Evolutionary conservation across 2,113 vertebrate genomes (phyloP), one percentile per base, ranked within the genome.

Genomic region (Menidia beryllina): DNA sequence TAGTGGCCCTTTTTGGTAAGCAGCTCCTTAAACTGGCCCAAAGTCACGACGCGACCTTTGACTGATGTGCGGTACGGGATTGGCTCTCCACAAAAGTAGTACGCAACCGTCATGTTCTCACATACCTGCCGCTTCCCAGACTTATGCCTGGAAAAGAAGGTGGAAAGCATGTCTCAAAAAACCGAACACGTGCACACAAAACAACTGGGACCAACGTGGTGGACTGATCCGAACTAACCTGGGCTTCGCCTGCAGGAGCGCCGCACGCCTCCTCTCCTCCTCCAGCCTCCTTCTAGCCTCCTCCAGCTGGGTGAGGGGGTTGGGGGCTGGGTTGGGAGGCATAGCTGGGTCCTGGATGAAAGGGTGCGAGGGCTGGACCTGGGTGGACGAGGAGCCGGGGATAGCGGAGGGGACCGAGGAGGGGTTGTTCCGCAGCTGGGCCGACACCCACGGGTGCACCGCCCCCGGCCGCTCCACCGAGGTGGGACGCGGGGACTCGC

Each of bases 11-110:
- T 98, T 95, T 97, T 98, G 88, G 96, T 98, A 77, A 99, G 95
- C 90, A 99, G 94, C 92, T 98, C 96, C 92, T 98, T 99, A 93
- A 99, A 99, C 91, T 97, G 97, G 68, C 95, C 96, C 69, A 99
- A 93, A 0, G 97, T 97, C 58, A 99, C 94, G 2, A 96, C 93
- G 0, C 95, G 93, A 2, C 96, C 95, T 69, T 96, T 94, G 73
- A 98, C 95, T 0, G 96, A 93, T 3, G 96, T 97, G 66, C 96
- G 91, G 93, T 98, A 99, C 0, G 98, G 98, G 83, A 98, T 97
- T 0, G 95, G 96, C 82, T 99, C 98, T 26, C 97, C 97, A 0
- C 96, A 98, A 89, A 98, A 99, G 87, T 98, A 98, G 75, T 99
- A 99, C 0, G 97, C 96, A 1, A 99, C 98, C 0, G 97, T 97